Conservation (phyloP, 2,113 vertebrate genomes). For the Gallinago paraguaiae region DNA sequence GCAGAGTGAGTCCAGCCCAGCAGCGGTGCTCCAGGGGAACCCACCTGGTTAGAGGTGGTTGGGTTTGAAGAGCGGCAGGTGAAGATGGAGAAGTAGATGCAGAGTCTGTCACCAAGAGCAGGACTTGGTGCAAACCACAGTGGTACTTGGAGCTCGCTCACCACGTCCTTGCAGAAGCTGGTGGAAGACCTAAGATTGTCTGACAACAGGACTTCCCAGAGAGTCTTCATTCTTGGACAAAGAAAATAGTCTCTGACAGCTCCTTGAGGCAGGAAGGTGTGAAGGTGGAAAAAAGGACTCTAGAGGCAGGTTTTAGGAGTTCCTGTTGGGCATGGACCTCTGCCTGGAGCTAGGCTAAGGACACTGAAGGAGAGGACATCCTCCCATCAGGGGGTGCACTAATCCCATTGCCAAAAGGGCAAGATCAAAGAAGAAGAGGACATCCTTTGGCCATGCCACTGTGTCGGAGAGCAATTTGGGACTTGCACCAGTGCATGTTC, state of each 20-base stretch:
- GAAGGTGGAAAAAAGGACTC: not conserved
- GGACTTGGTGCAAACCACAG: not conserved
- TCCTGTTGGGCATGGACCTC: not conserved
- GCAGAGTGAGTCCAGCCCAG: not conserved
- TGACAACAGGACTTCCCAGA: accelerated
- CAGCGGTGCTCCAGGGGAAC: not conserved
- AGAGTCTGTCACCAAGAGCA: not conserved
- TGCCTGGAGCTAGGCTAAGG: not conserved
- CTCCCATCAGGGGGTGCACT: not conserved
- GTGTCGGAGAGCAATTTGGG: not conserved
- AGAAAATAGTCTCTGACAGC: not conserved
- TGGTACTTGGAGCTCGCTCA: not conserved
- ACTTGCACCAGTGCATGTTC: too few relatives aligned
- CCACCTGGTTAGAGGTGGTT: too few relatives aligned
- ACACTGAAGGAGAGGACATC: not conserved
- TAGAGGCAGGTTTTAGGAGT: not conserved
- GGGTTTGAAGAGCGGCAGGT: not conserved
- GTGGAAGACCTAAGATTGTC: not conserved
- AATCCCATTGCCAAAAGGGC: too few relatives aligned
- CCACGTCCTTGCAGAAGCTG: not conserved
- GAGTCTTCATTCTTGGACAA: not conserved
- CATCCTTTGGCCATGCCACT: too few relatives aligned
- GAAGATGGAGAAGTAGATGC: not conserved
- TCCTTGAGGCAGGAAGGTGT: not conserved
- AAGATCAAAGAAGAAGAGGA: not conserved